Evolutionary conservation across 2,113 vertebrate genomes (phyloP), one percentile per base, ranked within the genome.

Genomic region (Crotalus helleri): DNA sequence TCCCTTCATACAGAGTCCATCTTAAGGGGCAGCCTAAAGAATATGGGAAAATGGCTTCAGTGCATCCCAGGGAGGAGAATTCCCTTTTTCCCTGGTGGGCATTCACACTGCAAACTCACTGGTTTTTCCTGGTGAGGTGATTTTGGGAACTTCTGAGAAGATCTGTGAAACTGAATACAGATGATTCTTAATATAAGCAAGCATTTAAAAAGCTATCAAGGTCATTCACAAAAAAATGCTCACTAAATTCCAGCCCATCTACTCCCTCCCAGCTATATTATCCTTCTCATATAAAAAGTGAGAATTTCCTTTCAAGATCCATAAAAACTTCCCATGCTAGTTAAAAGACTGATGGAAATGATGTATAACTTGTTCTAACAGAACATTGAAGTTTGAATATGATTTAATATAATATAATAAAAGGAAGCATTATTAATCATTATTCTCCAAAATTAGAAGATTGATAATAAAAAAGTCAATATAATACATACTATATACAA

Each of bases 151-250:
- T 51, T 59, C 61, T 44, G 24, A 13, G 15, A 59, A 89, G n/a
- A 91, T 91, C 93, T 91, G 90, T 85, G 93, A 91, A 91, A 53
- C 93, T 93, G 46, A 91, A 91, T 24, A 87, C 3, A 88, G 49
- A 44, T 44, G 74, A 81, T 33, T 81, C 17, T 81, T 81, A 81
- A 81, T 44, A 44, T 1, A 81, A 81, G 17, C 74, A 81, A 33
- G 33, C 74, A 81, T 81, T 81, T 81, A 44, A 44, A 44, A 81
- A 81, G 17, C 19, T 44, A 21, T 81, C 33, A 44, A 21, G 33
- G 3, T 44, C 33, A 44, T 44, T 39, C 74, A 81, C 74, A 81
- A 81, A 81, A 74, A 81, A 81, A 44, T 81, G 33, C 3, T 81
- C 74, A 44, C 33, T 44, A 44, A 81, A 44, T 81, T 81, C 33